A percentile compares a stretch with the other conserved stretches of the same genome.
Evolutionary conservation across 2,797 vertebrate species (phyloP).

Genomic region (Morelia viridis): DNA sequence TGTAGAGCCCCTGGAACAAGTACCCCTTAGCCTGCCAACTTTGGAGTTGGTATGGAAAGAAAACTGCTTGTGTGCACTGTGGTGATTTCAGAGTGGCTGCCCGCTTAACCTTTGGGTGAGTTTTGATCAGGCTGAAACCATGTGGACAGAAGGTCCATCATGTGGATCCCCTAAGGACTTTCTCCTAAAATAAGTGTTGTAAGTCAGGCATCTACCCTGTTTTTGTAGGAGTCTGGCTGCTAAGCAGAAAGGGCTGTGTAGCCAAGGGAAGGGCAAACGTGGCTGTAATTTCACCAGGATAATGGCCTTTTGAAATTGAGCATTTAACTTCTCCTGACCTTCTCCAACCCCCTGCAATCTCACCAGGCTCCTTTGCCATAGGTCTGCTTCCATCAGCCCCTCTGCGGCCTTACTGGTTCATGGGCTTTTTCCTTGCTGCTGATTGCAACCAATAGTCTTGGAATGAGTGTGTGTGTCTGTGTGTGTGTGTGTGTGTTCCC

Average conservation of each 20-base stretch:
- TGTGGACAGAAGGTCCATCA: fast-evolving
- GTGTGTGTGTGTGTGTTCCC: neutral
- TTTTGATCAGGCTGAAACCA: neutral
- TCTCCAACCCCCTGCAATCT: neutral
- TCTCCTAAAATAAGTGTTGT: neutral
- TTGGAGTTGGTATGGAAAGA: neutral
- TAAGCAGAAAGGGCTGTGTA: neutral
- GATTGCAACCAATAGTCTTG: neutral
- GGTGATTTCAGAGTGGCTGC: fast-evolving
- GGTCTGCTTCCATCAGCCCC: fast-evolving
- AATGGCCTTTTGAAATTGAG: neutral
- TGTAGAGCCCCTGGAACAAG: neutral
- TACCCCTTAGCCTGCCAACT: neutral
- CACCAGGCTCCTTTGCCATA: neutral
- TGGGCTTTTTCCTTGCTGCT: neutral
- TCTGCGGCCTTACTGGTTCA: fast-evolving
- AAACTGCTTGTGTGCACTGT: fast-evolving
- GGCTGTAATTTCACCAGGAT: neutral
- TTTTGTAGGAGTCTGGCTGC: neutral
- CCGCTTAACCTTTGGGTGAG: neutral
- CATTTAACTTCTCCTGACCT: neutral
- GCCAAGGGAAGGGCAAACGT: neutral
- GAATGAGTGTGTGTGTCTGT: neutral
- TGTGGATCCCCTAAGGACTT: neutral
- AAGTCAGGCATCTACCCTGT: neutral